phyloP scores from a whole-genome alignment of 2,888 invertebrate genomes.

The Oithona nana region DNA sequence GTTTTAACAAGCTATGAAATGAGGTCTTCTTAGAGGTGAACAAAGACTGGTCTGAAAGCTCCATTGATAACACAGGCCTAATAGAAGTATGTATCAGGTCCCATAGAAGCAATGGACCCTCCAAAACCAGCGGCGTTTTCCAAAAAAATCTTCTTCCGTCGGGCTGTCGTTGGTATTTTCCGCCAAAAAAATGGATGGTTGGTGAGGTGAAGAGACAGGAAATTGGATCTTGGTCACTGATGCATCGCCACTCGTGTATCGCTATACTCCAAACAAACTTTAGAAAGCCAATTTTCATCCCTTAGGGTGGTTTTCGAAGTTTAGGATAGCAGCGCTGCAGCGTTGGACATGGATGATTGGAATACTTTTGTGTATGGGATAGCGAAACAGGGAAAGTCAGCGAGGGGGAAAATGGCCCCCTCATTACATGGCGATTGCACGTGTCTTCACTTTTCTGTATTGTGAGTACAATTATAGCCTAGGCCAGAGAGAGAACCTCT shows the following conservation, averaged over 20 bases:
- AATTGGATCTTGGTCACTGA: neutral
- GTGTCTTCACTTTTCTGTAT: neutral
- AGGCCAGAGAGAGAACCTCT: too few species aligned
- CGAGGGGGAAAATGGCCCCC: neutral
- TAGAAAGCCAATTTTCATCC: neutral
- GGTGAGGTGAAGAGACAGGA: neutral
- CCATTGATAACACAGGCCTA: slow-evolving; percentile 10
- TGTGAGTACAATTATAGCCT: neutral
- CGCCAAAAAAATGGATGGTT: neutral
- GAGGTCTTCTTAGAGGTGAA: neutral
- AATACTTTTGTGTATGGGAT: too few species aligned
- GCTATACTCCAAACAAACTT: too few species aligned
- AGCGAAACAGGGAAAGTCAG: neutral
- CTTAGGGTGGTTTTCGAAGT: too few species aligned
- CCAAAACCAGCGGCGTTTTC: neutral
- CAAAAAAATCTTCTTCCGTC: neutral
- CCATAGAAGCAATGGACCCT: slow-evolving; percentile 18
- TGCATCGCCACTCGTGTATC: too few species aligned
- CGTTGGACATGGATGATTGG: neutral
- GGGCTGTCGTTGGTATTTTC: neutral
- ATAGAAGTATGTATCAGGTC: slow-evolving; percentile 10
- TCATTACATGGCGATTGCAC: neutral
- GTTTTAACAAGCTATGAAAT: too few species aligned
- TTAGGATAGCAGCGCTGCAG: too few species aligned
- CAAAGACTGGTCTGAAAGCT: neutral